Conservation (phyloP, 2,888 invertebrate species). For the Odontothrips loti region DNA sequence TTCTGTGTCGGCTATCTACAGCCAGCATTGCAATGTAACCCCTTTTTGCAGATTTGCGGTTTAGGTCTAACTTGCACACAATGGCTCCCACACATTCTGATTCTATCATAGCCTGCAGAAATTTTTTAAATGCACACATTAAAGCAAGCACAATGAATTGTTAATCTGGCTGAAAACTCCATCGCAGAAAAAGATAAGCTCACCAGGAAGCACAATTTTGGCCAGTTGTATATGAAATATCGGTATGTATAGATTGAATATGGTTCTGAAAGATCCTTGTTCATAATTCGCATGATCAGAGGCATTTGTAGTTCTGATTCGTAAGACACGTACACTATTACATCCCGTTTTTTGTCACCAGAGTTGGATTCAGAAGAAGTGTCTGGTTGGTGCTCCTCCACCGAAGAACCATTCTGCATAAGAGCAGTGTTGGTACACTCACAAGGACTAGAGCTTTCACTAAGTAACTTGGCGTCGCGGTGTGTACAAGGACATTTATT, state of each 20-base stretch:
- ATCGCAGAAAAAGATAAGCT: constrained; percentile 48
- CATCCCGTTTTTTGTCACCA: constrained; percentile 32
- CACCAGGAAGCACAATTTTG: constrained; percentile 94
- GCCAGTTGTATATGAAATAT: constrained; percentile 99
- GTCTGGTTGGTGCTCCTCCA: background rate
- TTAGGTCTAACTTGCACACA: constrained; percentile 95
- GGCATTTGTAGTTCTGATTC: constrained; percentile 97
- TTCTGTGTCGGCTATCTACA: constrained; percentile 91
- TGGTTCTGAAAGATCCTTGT: constrained; percentile 98
- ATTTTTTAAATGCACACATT: no score
- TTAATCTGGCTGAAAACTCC: no score
- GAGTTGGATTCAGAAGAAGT: background rate
- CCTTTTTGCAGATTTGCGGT: constrained; percentile 80
- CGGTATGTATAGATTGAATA: constrained; percentile 99
- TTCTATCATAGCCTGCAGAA: constrained; percentile 72
- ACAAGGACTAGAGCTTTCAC: constrained; percentile 14
- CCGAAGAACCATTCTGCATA: background rate
- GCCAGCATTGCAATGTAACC: constrained; percentile 99
- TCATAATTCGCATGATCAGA: constrained; percentile 97
- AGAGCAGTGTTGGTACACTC: background rate
- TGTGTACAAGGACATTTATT: background rate
- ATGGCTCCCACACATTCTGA: constrained; percentile 93
- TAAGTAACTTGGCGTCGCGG: background rate
- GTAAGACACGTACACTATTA: constrained; percentile 66
- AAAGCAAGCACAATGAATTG: background rate